Evolutionary conservation across 1,140 invertebrate genomes (phyloP).

Genomic region (Drosophila melanica): DNA sequence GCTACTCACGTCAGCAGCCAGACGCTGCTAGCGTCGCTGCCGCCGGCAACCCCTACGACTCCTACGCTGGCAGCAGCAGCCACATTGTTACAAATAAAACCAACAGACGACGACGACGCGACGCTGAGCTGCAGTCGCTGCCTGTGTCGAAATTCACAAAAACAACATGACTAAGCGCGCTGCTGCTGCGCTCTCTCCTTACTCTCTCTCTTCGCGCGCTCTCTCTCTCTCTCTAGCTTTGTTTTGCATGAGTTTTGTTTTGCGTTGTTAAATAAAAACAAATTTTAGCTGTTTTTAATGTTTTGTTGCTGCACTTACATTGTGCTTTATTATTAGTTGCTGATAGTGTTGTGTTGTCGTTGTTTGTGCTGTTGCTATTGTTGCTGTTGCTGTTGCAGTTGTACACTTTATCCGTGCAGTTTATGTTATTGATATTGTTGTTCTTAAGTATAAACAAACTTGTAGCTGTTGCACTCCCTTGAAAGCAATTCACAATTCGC

Average conservation of each 20-base stretch:
- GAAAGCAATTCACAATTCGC: slow-evolving; percentile 75
- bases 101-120: slow-evolving; percentile 30
- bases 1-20: slow-evolving; percentile 69
- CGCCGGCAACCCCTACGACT: slow-evolving; percentile 76
- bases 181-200: slow-evolving; percentile 29
- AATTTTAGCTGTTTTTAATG: slow-evolving; percentile 21
- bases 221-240: slow-evolving; percentile 12
- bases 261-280: slow-evolving; percentile 57
- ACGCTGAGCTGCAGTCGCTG: slow-evolving; percentile 49
- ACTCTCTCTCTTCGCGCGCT: slow-evolving; percentile 1
- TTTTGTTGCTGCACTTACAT: slow-evolving; percentile 59
- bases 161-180: slow-evolving; percentile 75
- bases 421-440: slow-evolving; percentile 41
- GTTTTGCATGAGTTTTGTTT: slow-evolving; percentile 50
- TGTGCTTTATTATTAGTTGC: slow-evolving; percentile 47
- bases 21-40: slow-evolving; percentile 70
- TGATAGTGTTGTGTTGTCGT: slow-evolving; percentile 27
- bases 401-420: slow-evolving; percentile 40
- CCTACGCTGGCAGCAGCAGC: slow-evolving; percentile 46
- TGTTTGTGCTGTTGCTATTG: slow-evolving; percentile 31
- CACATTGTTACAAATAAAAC: slow-evolving; percentile 34
- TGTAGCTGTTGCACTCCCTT: slow-evolving; percentile 66
- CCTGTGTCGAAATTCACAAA: slow-evolving; percentile 76
- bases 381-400: slow-evolving; percentile 39
- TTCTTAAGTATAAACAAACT: slow-evolving; percentile 73